phyloP scores from a whole-genome alignment of 2,113 vertebrate genomes.

The Sylvilagus bachmani region DNA sequence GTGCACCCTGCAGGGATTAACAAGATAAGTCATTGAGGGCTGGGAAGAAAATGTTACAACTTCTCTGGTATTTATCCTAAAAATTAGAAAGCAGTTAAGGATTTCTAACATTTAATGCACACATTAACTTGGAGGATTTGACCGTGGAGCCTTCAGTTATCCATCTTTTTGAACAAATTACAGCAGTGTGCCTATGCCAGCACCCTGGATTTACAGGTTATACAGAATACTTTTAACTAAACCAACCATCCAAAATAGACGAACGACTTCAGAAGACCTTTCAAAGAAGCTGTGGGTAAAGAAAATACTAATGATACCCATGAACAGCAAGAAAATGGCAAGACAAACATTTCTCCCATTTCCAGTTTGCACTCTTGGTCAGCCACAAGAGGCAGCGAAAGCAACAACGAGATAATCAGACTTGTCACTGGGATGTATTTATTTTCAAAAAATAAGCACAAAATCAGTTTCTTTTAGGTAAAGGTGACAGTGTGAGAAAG shows the following conservation, averaged over 20 bases:
- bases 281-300: conserved; percentile 14
- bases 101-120: conserved; percentile 13
- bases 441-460: conserved; percentile 16
- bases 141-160: neutral
- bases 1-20: neutral
- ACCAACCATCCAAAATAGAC: neutral
- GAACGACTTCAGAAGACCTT: neutral
- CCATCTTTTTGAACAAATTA: neutral
- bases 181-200: neutral
- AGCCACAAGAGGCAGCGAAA: neutral
- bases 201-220: neutral
- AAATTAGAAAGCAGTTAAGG: neutral
- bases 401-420: neutral
- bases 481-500: neutral
- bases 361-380: neutral
- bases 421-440: neutral
- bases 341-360: neutral
- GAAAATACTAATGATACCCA: conserved; percentile 28
- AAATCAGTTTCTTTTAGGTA: neutral
- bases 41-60: neutral
- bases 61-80: neutral
- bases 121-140: neutral
- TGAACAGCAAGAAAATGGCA: neutral
- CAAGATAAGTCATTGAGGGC: neutral
- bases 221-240: neutral